Evolutionary conservation across 2,888 invertebrate genomes (phyloP).

Genomic region (Amblyteles armatorius): DNA sequence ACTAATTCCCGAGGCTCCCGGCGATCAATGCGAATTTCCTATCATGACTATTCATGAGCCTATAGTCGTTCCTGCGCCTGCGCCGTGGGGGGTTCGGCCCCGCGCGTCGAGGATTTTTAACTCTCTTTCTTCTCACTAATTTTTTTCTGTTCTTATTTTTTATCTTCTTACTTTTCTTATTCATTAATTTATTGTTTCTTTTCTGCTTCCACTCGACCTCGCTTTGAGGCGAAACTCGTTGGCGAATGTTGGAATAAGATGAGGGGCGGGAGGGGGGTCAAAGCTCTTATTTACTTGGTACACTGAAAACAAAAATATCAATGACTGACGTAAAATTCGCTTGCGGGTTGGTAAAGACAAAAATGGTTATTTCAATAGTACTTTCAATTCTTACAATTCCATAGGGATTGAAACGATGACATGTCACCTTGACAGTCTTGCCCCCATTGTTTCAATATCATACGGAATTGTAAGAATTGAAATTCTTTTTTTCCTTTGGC

Average conservation of each 20-base stretch:
- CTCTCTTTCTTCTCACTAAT: conserved; percentile 56
- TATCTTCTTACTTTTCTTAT: conserved; percentile 4
- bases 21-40: conserved; percentile 67
- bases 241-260: neutral
- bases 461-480: no score
- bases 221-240: neutral
- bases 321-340: no score
- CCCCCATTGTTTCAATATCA: no score
- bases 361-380: no score
- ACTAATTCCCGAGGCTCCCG: conserved; percentile 54
- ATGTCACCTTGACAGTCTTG: no score
- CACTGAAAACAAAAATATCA: no score
- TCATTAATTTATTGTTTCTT: conserved; percentile 32
- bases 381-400: no score
- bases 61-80: conserved; percentile 33
- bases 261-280: neutral
- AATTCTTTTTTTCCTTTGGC: no score
- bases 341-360: no score
- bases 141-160: conserved; percentile 28
- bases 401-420: no score
- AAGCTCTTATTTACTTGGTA: no score
- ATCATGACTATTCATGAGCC: conserved; percentile 73
- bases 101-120: conserved; percentile 41
- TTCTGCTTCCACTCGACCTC: neutral
- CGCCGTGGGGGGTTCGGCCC: conserved; percentile 48